Evolutionary conservation across 2,113 vertebrate species (phyloP), one percentile per base, ranked within the genome.

Genomic region (Gambusia affinis): DNA sequence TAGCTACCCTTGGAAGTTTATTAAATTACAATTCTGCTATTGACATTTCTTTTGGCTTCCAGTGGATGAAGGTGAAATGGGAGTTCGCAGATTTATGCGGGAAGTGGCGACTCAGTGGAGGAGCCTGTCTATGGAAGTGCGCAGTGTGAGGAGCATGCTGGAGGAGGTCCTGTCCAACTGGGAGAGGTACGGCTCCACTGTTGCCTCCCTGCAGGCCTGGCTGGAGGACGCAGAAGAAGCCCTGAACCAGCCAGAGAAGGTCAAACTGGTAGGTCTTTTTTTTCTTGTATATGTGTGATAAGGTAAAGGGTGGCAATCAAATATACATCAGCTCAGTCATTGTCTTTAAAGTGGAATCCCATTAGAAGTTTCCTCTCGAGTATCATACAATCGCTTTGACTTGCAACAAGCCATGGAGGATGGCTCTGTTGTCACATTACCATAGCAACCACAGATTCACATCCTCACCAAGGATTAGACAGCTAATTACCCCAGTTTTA

Each of bases 91-190:
- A 74, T 98, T 98, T 87, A 95, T 98, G 95, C 95, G 79, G 31
- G 97, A 98, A 64, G 96, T 97, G 73, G 95, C 96, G 15, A 94
- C 93, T n/a, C 97, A 98, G 87, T 98, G 97, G 97, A 94, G 95
- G 85, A 97, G 97, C 67, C 93, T 98, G 31, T 97, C 97, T 0
- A 96, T 98, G 85, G 97, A 98, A 39, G 95, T 98, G 27, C 94
- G 97, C 79, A 98, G 97, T 1, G 96, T 98, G 63, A 92, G 95
- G 80, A 98, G 96, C 91, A 98, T 98, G 97, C 92, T 98, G 83
- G 96, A 98, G 82, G 97, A 98, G 88, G 97, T 98, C 33, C 91
- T 98, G 47, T 91, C 95, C 51, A 98, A 97, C 87, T 98, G 97
- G 97, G 95, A 98, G 79, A 94, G 95, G 68, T 97, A 98, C 1